Evolutionary conservation across 2,113 vertebrate species (phyloP).

Genomic region (Mus spicilegus): DNA sequence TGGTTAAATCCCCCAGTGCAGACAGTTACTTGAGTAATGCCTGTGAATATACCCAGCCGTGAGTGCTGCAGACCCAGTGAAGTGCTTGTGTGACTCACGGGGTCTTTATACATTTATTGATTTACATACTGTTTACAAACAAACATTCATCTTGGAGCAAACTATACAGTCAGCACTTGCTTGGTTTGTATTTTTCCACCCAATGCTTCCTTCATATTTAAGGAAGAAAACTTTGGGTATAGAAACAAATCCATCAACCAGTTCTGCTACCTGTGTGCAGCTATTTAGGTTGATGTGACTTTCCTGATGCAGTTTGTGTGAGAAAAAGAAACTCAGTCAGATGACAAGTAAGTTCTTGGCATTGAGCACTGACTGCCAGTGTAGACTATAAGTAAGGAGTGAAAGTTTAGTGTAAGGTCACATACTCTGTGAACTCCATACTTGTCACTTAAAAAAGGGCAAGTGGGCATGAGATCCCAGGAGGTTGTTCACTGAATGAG

Average conservation of each 20-base stretch:
- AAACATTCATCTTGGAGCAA: background rate
- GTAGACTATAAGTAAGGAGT: conserved; percentile 62
- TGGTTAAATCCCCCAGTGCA: background rate
- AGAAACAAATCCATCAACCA: background rate
- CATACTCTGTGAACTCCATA: conserved; percentile 55
- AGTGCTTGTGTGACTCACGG: background rate
- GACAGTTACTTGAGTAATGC: background rate
- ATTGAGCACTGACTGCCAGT: conserved; percentile 2
- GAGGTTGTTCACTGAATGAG: conserved; percentile 8
- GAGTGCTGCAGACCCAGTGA: background rate
- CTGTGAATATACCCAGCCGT: background rate
- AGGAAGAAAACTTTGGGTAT: background rate
- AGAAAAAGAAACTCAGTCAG: conserved; percentile 22
- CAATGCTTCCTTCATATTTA: background rate
- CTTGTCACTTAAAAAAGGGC: conserved; percentile 66
- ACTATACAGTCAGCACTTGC: background rate
- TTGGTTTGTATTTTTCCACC: background rate
- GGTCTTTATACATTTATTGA: background rate
- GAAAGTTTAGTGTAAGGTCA: conserved; percentile 59
- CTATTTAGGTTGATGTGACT: background rate
- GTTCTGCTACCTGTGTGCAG: background rate
- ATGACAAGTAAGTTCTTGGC: conserved; percentile 60
- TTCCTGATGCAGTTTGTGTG: background rate
- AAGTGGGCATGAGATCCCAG: conserved; percentile 53
- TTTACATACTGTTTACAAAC: background rate